phyloP scores from a whole-genome alignment of 1,140 invertebrate species.

The Zophobas morio region DNA sequence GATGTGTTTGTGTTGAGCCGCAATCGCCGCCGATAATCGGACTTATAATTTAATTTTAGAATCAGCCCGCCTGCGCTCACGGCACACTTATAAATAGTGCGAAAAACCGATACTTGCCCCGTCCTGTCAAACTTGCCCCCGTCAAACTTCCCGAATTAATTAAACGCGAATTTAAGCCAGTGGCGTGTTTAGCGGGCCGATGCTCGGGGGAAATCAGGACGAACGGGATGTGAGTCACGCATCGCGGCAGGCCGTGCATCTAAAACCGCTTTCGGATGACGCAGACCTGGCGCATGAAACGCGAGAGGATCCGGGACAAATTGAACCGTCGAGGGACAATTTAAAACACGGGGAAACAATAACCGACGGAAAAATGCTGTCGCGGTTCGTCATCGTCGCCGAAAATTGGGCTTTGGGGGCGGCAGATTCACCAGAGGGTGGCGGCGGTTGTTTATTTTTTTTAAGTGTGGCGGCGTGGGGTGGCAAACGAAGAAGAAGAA shows the following conservation, averaged over 20 bases:
- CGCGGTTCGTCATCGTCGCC: no score
- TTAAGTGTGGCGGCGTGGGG: no score
- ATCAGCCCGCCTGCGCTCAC: constrained; percentile 18
- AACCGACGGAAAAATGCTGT: no score
- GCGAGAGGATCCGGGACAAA: not conserved
- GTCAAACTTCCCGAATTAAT: constrained; percentile 28
- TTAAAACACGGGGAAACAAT: no score
- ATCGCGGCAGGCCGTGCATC: constrained; percentile 27
- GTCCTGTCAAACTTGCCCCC: not conserved
- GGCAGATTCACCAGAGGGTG: no score
- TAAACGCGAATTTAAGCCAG: constrained; percentile 40
- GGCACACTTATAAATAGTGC: constrained; percentile 42
- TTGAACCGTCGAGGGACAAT: constrained; percentile 23
- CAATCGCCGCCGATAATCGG: constrained; percentile 43
- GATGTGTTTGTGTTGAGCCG: constrained; percentile 45
- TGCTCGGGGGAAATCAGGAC: constrained; percentile 44
- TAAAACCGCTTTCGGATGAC: constrained; percentile 12
- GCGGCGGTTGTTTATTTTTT: no score
- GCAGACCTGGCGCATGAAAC: constrained; percentile 19
- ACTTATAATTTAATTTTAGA: constrained; percentile 51
- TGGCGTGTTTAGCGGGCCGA: constrained; percentile 35
- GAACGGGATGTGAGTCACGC: constrained; percentile 39
- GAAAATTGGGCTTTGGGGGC: no score
- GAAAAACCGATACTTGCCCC: constrained; percentile 18
- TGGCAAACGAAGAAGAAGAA: no score